A percentile compares a stretch with the other conserved stretches of the same genome.
Evolutionary conservation across 2,113 vertebrate genomes (phyloP).

Genomic region (Corythornis cristatus): DNA sequence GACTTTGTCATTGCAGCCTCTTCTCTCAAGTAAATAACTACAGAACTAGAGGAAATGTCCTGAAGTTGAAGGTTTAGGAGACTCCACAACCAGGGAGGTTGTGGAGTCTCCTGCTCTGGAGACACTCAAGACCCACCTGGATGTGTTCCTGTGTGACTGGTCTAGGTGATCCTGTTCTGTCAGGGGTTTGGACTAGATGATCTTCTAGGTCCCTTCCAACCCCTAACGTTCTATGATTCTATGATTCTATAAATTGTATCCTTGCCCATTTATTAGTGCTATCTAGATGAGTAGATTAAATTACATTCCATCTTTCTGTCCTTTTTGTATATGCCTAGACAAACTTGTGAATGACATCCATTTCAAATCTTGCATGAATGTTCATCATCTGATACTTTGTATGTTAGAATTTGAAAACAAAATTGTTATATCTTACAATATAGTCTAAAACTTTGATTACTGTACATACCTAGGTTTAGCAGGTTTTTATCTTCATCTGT

Average conservation of each 20-base stretch:
- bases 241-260: neutral
- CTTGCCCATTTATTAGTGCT: neutral
- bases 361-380: neutral
- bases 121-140: too few relatives aligned
- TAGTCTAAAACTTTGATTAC: neutral
- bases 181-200: too few relatives aligned
- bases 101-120: too few relatives aligned
- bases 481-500: neutral
- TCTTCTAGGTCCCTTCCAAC: too few relatives aligned
- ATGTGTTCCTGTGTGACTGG: too few relatives aligned
- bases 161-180: too few relatives aligned
- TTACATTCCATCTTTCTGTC: neutral
- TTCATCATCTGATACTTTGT: neutral
- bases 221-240: too few relatives aligned
- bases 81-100: too few relatives aligned
- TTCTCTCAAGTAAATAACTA: too few relatives aligned
- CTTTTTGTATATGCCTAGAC: neutral
- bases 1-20: too few relatives aligned
- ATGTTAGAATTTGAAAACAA: neutral
- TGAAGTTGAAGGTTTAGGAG: too few relatives aligned
- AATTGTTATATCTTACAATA: neutral
- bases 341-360: neutral
- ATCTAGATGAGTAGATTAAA: neutral
- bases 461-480: neutral
- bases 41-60: too few relatives aligned